These are phyloP conservation scores for Drosophila seguyi DNA, from an alignment of 1,140 invertebrate genomes.

Conservation along the genomic window DNA sequence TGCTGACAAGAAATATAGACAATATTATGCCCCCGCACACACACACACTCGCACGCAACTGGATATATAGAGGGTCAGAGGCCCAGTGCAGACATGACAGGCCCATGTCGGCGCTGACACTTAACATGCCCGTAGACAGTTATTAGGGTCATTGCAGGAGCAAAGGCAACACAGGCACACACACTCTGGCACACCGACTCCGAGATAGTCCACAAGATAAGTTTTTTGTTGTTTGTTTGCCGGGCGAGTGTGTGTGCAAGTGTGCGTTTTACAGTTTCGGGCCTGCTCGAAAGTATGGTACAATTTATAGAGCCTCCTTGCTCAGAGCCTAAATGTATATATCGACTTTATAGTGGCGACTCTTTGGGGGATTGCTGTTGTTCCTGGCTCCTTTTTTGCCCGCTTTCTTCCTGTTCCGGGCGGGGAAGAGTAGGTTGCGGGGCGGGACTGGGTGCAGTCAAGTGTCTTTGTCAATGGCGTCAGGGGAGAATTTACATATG, in stretches of 20 bases:
- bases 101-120: slow-evolving; percentile 79
- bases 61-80: slow-evolving; percentile 32
- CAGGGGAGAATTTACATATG: slow-evolving; percentile 82
- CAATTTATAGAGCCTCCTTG: slow-evolving; percentile 70
- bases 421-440: background rate
- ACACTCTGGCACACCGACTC: background rate
- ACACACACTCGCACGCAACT: slow-evolving; percentile 18
- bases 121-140: slow-evolving; percentile 83
- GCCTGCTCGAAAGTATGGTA: slow-evolving; percentile 66
- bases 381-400: slow-evolving; percentile 24
- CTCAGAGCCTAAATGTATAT: slow-evolving; percentile 74
- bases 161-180: slow-evolving; percentile 29
- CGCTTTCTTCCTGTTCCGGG: slow-evolving; percentile 27
- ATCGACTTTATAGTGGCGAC: slow-evolving; percentile 73
- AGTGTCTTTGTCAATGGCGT: slow-evolving; percentile 81
- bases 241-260: slow-evolving; percentile 39
- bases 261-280: slow-evolving; percentile 73
- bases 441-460: slow-evolving; percentile 34
- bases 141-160: slow-evolving; percentile 73
- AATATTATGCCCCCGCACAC: slow-evolving; percentile 64
- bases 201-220: slow-evolving; percentile 44
- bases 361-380: slow-evolving; percentile 38
- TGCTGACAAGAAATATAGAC: slow-evolving; percentile 81
- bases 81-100: slow-evolving; percentile 68
- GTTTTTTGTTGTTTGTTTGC: slow-evolving; percentile 38